phyloP scores from a whole-genome alignment of 2,888 invertebrate species.

The Lordiphosa andalusiaca region DNA sequence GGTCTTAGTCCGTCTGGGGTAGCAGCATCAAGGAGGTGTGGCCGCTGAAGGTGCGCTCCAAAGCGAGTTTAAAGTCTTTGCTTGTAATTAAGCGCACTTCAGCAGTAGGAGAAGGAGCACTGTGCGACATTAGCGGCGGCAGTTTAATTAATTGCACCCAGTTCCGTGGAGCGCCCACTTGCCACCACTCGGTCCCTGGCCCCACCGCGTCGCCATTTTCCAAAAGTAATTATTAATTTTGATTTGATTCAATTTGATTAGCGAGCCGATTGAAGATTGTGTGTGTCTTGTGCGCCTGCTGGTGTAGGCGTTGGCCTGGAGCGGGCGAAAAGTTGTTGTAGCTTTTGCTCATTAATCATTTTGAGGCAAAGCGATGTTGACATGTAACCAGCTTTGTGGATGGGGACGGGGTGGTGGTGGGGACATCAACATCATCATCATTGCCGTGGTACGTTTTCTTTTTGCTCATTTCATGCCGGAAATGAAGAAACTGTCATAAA shows the following conservation, averaged over 20 bases:
- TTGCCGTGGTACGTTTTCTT: slow-evolving; percentile 30
- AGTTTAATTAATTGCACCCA: slow-evolving; percentile 55
- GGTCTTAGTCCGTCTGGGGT: slow-evolving; percentile 29
- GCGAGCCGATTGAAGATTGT: slow-evolving; percentile 51
- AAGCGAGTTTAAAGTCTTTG: slow-evolving; percentile 23
- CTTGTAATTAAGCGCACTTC: slow-evolving; percentile 50
- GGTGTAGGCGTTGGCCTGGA: slow-evolving; percentile 14
- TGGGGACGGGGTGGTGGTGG: slow-evolving; percentile 17
- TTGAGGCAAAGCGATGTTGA: slow-evolving; percentile 37
- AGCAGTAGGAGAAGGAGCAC: background rate
- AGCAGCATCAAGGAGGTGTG: slow-evolving; percentile 35
- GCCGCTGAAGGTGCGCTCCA: slow-evolving; percentile 11
- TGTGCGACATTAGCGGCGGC: slow-evolving; percentile 15
- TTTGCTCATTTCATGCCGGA: slow-evolving; percentile 73
- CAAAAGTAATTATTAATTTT: slow-evolving; percentile 73
- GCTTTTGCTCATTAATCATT: slow-evolving; percentile 70
- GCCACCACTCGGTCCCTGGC: too few species aligned
- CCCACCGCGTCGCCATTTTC: slow-evolving; percentile 49
- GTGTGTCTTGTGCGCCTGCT: slow-evolving; percentile 3
- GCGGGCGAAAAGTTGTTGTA: slow-evolving; percentile 2
- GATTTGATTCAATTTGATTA: slow-evolving; percentile 75
- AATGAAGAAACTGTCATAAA: slow-evolving; percentile 79
- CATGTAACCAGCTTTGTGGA: slow-evolving; percentile 25
- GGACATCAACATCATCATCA: slow-evolving; percentile 38
- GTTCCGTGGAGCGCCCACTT: slow-evolving; percentile 10